These are phyloP conservation scores for Proterorhinus semilunaris DNA, from an alignment of 2,113 vertebrate genomes.

Conservation along the genomic window DNA sequence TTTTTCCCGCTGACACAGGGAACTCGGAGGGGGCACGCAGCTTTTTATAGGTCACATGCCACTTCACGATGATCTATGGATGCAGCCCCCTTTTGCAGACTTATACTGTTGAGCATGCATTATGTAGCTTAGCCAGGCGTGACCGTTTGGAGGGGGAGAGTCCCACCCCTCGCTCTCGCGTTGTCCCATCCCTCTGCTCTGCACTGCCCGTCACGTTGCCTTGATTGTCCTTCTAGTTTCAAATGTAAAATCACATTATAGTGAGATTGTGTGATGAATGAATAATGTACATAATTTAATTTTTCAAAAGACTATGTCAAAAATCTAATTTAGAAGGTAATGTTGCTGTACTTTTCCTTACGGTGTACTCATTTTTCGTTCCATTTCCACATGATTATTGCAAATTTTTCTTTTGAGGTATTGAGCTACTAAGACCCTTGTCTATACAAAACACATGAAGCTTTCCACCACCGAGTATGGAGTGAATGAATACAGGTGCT, in stretches of 20 bases:
- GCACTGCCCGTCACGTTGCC: conserved; percentile 26
- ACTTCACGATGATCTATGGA: conserved; percentile 75
- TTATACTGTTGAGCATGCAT: conserved; percentile 72
- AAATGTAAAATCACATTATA: conserved; percentile 26
- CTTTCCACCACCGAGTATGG: too few relatives aligned
- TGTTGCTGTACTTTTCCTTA: too few relatives aligned
- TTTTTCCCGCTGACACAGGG: conserved; percentile 71
- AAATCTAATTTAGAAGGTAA: too few relatives aligned
- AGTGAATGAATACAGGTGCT: too few relatives aligned
- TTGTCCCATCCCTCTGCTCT: conserved; percentile 8
- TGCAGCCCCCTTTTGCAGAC: conserved; percentile 57
- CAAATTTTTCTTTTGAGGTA: too few relatives aligned
- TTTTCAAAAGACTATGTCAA: too few relatives aligned
- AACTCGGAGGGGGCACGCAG: conserved; percentile 57
- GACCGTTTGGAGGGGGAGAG: conserved; percentile 44
- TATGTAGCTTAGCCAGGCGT: conserved; percentile 65
- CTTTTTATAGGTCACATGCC: conserved; percentile 76
- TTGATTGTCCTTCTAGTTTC: conserved; percentile 23
- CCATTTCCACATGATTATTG: too few relatives aligned
- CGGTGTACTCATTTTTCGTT: too few relatives aligned
- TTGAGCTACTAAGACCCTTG: too few relatives aligned
- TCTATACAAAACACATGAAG: too few relatives aligned
- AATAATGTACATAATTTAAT: not conserved
- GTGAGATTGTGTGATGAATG: not conserved
- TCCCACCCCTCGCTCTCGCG: conserved; percentile 19